Conservation (phyloP, 2,113 vertebrate genomes). For the Odontophorus gujanensis region DNA sequence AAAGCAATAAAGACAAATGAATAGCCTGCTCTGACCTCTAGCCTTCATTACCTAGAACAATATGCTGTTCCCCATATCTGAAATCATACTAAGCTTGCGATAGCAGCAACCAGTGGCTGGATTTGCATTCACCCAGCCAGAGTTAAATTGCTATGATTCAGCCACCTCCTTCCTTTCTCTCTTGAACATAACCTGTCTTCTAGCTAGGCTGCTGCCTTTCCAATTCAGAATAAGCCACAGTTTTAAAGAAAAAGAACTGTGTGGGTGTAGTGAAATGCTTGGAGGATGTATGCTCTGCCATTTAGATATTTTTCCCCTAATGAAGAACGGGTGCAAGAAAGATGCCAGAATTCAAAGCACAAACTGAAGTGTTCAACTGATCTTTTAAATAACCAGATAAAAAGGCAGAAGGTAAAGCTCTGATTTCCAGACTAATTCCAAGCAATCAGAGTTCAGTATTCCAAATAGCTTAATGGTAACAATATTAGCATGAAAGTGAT, state of each 20-base stretch:
- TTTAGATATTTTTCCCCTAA: constrained; percentile 9
- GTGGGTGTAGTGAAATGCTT: constrained; percentile 65
- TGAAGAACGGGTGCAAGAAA: constrained; percentile 35
- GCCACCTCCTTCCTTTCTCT: constrained; percentile 61
- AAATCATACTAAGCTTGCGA: constrained; percentile 40
- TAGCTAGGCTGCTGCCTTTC: constrained; percentile 71
- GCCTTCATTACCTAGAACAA: constrained; percentile 62
- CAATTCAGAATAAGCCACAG: constrained; percentile 68
- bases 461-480: background rate
- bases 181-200: constrained; percentile 68
- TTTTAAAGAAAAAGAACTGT: constrained; percentile 64
- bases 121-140: constrained; percentile 45
- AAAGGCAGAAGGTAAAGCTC: background rate
- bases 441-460: background rate
- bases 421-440: background rate
- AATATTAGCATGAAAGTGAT: background rate
- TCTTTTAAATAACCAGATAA: background rate
- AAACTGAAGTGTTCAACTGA: background rate
- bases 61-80: constrained; percentile 24
- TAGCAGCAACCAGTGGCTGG: constrained; percentile 58
- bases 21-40: constrained; percentile 50
- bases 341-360: background rate
- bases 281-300: constrained; percentile 55
- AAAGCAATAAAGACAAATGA: constrained; percentile 60
- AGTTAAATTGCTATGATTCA: constrained; percentile 72